These are phyloP conservation scores for Serranus cabrilla DNA, from an alignment of 2,797 vertebrate species.

Conservation along the genomic window DNA sequence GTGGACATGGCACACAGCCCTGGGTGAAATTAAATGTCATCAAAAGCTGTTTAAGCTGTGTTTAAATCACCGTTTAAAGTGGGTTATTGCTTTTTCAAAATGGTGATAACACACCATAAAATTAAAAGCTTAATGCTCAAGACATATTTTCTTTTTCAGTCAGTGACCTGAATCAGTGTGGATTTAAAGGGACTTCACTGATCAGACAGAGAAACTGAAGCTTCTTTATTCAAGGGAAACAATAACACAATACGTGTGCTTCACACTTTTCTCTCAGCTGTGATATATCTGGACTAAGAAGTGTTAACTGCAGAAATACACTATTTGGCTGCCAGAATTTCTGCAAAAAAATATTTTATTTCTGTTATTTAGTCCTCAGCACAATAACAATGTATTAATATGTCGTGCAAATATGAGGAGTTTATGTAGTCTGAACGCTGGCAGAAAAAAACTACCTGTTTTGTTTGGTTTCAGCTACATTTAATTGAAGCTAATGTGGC, in stretches of 20 bases:
- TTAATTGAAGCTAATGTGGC: slow-evolving; percentile 19
- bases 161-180: slow-evolving; percentile 1
- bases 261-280: slow-evolving; percentile 13
- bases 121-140: slow-evolving; percentile 38
- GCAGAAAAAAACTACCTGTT: background rate
- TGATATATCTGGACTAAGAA: background rate
- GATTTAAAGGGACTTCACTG: background rate
- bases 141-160: slow-evolving; percentile 20
- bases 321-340: background rate
- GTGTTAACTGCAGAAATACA: slow-evolving; percentile 2
- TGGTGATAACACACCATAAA: slow-evolving; percentile 16
- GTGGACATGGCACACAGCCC: background rate
- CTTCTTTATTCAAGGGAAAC: background rate
- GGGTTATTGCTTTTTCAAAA: slow-evolving; percentile 26
- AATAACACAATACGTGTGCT: background rate
- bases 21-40: slow-evolving; percentile 27
- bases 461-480: background rate
- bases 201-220: background rate
- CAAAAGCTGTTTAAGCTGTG: slow-evolving; percentile 15
- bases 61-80: slow-evolving; percentile 28
- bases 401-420: slow-evolving; percentile 4
- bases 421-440: background rate
- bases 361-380: background rate
- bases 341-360: background rate
- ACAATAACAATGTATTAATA: background rate